A percentile compares a stretch with the other conserved stretches of the same genome.
phyloP scores from a whole-genome alignment of 1,140 invertebrate genomes.

The Helicoverpa armigera region DNA sequence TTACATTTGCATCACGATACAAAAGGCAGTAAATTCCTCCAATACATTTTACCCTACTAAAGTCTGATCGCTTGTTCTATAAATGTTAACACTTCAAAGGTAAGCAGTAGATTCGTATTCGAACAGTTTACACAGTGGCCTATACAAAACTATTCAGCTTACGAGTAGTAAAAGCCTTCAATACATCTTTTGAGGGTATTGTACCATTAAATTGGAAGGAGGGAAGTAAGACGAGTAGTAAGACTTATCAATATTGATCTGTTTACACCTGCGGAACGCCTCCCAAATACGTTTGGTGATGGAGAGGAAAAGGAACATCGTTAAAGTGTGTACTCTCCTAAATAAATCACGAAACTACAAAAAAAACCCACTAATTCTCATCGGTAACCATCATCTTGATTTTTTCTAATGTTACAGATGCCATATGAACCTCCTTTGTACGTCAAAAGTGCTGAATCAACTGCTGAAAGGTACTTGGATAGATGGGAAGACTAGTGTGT shows the following conservation, averaged over 20 bases:
- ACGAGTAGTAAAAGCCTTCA: conserved; percentile 5
- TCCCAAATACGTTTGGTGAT: neutral
- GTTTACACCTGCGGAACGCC: neutral
- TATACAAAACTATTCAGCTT: conserved; percentile 36
- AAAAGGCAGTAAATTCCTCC: neutral
- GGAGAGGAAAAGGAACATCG: neutral
- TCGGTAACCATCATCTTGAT: no score
- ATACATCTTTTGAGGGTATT: conserved; percentile 14
- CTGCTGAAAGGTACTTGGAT: no score
- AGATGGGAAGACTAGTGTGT: no score
- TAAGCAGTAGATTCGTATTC: conserved; percentile 6
- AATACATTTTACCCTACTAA: neutral
- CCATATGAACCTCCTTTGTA: no score
- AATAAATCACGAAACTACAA: no score
- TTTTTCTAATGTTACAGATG: no score
- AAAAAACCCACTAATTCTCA: no score
- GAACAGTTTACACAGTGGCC: conserved; percentile 13
- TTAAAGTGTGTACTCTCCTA: neutral
- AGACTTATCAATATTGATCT: conserved; percentile 38
- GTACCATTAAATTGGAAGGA: conserved; percentile 40
- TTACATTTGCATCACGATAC: neutral
- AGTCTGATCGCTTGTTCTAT: neutral
- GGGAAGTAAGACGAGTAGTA: conserved; percentile 9
- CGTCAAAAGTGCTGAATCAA: no score
- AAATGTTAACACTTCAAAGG: conserved; percentile 30